phyloP scores from a whole-genome alignment of 2,797 vertebrate species.

The Rhabdomys pumilio region DNA sequence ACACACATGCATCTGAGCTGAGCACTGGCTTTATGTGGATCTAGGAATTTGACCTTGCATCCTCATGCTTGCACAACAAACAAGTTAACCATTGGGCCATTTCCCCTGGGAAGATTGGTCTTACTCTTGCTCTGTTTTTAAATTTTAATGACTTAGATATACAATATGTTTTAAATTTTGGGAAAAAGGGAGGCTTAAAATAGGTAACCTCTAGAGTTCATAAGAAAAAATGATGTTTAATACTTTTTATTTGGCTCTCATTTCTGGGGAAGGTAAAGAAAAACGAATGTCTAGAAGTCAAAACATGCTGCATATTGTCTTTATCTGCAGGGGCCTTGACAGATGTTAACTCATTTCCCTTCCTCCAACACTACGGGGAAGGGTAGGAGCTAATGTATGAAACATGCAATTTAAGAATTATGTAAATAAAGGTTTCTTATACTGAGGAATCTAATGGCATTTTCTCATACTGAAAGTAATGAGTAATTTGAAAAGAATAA shows the following conservation, averaged over 20 bases:
- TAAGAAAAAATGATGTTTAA: slow-evolving; percentile 26
- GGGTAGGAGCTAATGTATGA: slow-evolving; percentile 31
- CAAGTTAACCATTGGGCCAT: not conserved
- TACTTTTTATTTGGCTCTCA: not conserved
- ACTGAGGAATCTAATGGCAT: not conserved
- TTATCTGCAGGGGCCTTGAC: not conserved
- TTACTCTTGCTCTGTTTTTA: not conserved
- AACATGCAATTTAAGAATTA: slow-evolving; percentile 16
- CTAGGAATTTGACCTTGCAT: not conserved
- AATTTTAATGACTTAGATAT: slow-evolving; percentile 1
- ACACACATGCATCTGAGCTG: not conserved
- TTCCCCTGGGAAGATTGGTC: not conserved
- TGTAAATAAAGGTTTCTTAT: slow-evolving; percentile 22
- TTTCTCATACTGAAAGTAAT: slow-evolving; percentile 37
- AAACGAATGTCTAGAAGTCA: slow-evolving; percentile 31
- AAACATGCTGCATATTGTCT: not conserved
- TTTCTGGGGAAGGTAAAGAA: not conserved
- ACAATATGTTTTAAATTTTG: not conserved
- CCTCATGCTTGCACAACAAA: not conserved
- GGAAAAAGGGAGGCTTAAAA: not conserved
- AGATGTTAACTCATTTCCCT: not conserved
- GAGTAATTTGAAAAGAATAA: not conserved
- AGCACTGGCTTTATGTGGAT: not conserved
- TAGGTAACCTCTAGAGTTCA: not conserved
- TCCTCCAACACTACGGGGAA: not conserved